Conservation (phyloP, 1,140 invertebrate species). For the Dermatophagoides farinae region DNA sequence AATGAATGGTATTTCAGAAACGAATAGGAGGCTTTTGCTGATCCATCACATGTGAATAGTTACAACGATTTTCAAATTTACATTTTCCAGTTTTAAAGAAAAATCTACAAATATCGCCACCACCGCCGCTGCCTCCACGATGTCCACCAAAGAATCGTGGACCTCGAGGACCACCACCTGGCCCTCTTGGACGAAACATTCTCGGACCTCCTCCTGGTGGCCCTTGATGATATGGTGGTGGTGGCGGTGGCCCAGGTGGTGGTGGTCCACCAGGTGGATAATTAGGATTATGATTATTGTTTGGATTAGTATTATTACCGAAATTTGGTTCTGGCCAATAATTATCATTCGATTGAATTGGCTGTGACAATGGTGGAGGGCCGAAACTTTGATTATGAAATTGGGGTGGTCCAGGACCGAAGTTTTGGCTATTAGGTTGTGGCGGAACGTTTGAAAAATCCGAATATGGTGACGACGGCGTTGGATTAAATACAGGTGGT, state of each 20-base stretch:
- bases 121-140: not conserved
- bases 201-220: not conserved
- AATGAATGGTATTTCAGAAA: too few relatives aligned
- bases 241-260: not conserved
- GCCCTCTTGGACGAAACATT: not conserved
- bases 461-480: too few relatives aligned
- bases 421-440: too few relatives aligned
- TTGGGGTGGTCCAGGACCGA: too few relatives aligned
- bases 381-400: too few relatives aligned
- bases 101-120: not conserved
- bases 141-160: not conserved
- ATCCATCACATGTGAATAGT: not conserved
- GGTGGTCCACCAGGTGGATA: too few relatives aligned
- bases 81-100: slow-evolving; percentile 1
- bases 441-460: too few relatives aligned
- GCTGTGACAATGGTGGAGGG: not conserved
- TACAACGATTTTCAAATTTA: slow-evolving; percentile 7
- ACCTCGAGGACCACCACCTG: not conserved
- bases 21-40: not conserved
- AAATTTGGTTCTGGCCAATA: not conserved
- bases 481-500: too few relatives aligned
- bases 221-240: not conserved
- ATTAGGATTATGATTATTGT: too few relatives aligned
- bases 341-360: not conserved
- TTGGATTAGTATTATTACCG: not conserved